phyloP scores from a whole-genome alignment of 2,797 vertebrate species.

The Sebastes itinus region DNA sequence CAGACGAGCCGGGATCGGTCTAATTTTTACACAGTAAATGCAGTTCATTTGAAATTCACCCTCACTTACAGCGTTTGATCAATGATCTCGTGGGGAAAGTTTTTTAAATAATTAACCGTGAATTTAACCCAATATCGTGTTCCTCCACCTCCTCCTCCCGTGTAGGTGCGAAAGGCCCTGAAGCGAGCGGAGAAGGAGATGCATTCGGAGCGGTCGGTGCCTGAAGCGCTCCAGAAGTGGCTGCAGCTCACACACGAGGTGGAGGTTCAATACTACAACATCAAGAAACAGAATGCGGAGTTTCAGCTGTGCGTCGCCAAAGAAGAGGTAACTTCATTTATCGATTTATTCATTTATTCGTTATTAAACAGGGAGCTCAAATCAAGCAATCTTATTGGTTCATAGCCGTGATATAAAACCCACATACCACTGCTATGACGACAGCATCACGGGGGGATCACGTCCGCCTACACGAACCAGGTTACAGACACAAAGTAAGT shows the following conservation, averaged over 20 bases:
- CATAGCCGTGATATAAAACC: no score
- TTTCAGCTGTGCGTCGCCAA: conserved; percentile 93
- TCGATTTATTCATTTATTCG: fast-evolving
- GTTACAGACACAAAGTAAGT: no score
- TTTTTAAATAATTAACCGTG: background rate
- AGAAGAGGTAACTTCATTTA: conserved; percentile 87
- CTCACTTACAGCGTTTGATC: conserved; percentile 8
- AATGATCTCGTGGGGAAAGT: background rate
- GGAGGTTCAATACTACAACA: conserved; percentile 99
- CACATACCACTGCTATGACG: no score
- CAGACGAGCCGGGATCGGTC: background rate
- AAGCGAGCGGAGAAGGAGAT: conserved; percentile 98
- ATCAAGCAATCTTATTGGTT: no score
- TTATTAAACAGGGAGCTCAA: no score
- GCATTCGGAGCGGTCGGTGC: conserved; percentile 93
- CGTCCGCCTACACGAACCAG: no score
- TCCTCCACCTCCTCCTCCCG: no score
- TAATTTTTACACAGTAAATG: conserved; percentile 3
- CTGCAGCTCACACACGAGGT: conserved; percentile 98
- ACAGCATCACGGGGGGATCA: no score
- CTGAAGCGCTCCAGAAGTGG: conserved; percentile 97
- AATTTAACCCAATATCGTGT: background rate
- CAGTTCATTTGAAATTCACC: conserved; percentile 1
- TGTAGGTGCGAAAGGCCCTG: conserved; percentile 94
- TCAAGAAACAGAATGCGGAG: conserved; percentile 97